Base-by-base conservation (phyloP, 2,113 vertebrate genomes). In the Panthera uncia region DNA sequence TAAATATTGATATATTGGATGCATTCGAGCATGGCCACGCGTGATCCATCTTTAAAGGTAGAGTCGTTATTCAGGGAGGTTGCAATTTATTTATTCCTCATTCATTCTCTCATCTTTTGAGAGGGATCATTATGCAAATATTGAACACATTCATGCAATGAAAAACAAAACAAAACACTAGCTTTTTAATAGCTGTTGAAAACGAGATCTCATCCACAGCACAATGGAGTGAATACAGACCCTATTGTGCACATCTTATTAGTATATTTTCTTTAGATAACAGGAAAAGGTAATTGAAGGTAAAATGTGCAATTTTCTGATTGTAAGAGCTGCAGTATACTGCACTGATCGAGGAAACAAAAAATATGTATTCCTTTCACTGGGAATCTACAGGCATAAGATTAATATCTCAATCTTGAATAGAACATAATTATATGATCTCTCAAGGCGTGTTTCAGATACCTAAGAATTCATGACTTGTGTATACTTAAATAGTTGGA, bases 1-100 rank as follows among this genome's bases (percentile, higher is more conserved):
- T 98, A 98, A 98, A 98, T 98, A 98, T 98, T 98, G 98, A 98
- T 98, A 95, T 97, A 98, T 98, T 98, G 96, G 93, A 95, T 98
- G 97, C 97, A 98, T 93, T 84, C 92, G 96, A 96, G 93, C 97
- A 95, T 98, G 94, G 94, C 85, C 91, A 57, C 95, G 52, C 81
- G 96, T 98, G 97, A 99, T 98, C 98, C 80, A 93, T 98, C 98
- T 98, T 98, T 97, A 98, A 98, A 98, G 89, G 92, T 98, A 97
- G 97, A 97, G 73, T 95, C 16, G 3, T 98, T 98, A 98, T 98
- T 73, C 85, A 97, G 91, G 85, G 96, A 98, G 93, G 92, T 98
- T 98, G 95, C 86, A 94, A 96, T 99, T 97, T 98, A 98, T 98
- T 98, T 98, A 91, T 98, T 98, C 83, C 97, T 97, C 95, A 87